Percentiles rank a stretch among this genome's conserved stretches.
Conservation (phyloP, 1,140 invertebrate genomes). For the Heliothis virescens region DNA sequence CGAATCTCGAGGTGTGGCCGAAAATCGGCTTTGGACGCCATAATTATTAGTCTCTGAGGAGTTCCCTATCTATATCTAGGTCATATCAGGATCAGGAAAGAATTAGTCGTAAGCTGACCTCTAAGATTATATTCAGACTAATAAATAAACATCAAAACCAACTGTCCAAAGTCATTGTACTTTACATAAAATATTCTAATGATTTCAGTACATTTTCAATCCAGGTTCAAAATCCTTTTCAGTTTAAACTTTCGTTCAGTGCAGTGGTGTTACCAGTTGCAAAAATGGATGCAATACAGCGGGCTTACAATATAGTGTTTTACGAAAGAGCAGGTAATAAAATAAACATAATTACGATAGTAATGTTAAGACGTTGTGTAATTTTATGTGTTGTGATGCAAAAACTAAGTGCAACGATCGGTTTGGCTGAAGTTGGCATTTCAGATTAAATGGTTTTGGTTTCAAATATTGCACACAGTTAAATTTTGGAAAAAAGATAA, state of each 20-base stretch:
- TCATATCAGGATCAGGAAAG: too few species aligned
- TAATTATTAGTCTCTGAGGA: too few species aligned
- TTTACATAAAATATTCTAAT: conserved; percentile 30
- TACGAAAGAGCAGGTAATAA: conserved; percentile 76
- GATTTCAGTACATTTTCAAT: conserved; percentile 6
- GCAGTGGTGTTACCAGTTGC: neutral
- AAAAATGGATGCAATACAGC: conserved; percentile 63
- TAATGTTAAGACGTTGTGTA: neutral
- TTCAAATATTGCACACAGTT: too few species aligned
- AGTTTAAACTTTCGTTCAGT: neutral
- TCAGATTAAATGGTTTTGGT: too few species aligned
- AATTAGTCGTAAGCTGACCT: too few species aligned
- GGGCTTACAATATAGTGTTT: conserved; percentile 70
- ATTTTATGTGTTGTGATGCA: conserved; percentile 2
- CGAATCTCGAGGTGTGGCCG: too few species aligned
- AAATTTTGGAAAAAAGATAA: too few species aligned
- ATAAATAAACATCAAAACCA: neutral
- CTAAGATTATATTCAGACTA: too few species aligned
- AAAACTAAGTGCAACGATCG: conserved; percentile 1
- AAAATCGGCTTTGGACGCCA: too few species aligned
- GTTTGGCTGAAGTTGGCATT: neutral
- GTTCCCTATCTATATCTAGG: neutral
- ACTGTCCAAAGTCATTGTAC: neutral
- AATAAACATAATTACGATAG: conserved; percentile 28
- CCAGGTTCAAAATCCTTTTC: conserved; percentile 1